Conservation (phyloP, 2,797 vertebrate species). For the Catamblyrhynchus diadema region DNA sequence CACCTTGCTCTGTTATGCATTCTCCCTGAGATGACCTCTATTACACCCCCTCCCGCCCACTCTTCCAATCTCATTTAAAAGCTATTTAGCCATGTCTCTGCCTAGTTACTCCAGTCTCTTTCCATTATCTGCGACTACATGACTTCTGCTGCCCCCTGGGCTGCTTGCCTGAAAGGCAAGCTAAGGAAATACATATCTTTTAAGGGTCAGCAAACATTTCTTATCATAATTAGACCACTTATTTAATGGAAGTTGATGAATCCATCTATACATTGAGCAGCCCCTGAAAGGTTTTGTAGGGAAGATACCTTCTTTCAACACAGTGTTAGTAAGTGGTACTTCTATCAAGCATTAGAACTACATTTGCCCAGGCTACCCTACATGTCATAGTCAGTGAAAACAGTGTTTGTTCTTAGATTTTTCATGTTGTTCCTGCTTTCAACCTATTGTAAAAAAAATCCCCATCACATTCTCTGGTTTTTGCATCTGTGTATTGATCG, state of each 20-base stretch:
- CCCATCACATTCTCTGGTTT: not conserved
- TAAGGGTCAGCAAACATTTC: not conserved
- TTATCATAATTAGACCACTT: not conserved
- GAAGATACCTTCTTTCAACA: not conserved
- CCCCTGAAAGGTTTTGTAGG: not conserved
- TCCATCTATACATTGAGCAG: not conserved
- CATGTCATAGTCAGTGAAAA: not conserved
- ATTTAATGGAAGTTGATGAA: not conserved
- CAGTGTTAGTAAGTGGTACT: not conserved
- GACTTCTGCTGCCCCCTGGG: not conserved
- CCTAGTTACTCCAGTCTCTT: not conserved
- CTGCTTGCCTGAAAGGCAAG: not conserved
- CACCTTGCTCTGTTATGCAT: not conserved
- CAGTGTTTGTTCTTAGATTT: not conserved
- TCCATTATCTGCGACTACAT: not conserved
- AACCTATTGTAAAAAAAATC: not conserved
- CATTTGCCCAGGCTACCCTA: not conserved
- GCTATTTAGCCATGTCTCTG: not conserved
- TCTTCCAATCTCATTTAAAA: conserved; percentile 8
- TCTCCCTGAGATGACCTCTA: not conserved
- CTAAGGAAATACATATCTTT: not conserved
- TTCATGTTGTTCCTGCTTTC: not conserved
- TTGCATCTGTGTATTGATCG: not conserved
- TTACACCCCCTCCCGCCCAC: not conserved
- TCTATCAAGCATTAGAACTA: not conserved